These are phyloP conservation scores for Nasua narica DNA, from an alignment of 2,797 vertebrate genomes.

Conservation along the genomic window DNA sequence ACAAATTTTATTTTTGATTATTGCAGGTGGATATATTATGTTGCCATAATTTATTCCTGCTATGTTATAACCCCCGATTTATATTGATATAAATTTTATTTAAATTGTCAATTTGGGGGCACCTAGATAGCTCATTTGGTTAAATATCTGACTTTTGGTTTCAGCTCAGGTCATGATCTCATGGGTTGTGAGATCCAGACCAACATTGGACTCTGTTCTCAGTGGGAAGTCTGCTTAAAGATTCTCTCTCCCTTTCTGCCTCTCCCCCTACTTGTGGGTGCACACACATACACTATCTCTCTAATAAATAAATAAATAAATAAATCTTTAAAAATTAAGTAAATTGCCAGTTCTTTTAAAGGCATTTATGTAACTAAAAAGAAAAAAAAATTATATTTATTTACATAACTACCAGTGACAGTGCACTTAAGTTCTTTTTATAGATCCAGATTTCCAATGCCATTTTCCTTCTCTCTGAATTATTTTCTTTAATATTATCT, in stretches of 20 bases:
- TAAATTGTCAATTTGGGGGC: not conserved
- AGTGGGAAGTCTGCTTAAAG: not conserved
- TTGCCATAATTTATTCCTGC: not conserved
- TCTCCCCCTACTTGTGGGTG: no score
- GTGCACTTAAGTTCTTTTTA: not conserved
- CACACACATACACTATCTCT: no score
- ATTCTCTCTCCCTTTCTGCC: not conserved
- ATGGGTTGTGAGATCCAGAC: not conserved
- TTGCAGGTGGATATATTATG: not conserved
- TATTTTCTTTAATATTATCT: not conserved
- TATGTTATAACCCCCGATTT: not conserved
- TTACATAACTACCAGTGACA: not conserved
- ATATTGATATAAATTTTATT: not conserved
- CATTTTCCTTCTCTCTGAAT: not conserved
- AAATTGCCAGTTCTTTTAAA: not conserved
- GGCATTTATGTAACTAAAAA: not conserved
- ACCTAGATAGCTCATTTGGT: not conserved
- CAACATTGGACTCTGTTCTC: not conserved
- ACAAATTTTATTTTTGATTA: not conserved
- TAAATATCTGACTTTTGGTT: not conserved
- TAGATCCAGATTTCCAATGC: not conserved
- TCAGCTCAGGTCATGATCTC: not conserved
- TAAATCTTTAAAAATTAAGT: no score
- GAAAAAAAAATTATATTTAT: not conserved
- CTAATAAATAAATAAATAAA: no score